phyloP scores from a whole-genome alignment of 2,113 vertebrate genomes.

The Chaenocephalus aceratus region DNA sequence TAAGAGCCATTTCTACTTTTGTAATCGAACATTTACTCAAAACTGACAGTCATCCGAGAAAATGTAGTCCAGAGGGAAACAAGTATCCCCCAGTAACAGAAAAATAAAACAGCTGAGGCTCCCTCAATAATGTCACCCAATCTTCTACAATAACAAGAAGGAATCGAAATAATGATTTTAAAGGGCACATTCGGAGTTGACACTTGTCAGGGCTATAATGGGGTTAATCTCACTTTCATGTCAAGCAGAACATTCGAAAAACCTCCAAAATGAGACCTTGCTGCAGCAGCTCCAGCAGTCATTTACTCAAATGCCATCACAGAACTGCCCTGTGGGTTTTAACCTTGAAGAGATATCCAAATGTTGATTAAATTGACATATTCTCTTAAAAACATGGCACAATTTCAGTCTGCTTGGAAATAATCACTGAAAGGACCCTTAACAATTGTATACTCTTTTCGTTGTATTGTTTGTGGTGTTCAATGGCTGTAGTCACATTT shows the following conservation, averaged over 20 bases:
- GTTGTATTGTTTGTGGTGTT: not conserved
- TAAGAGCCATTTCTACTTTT: slow-evolving; percentile 6
- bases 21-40: not conserved
- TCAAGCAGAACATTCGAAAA: slow-evolving; percentile 35
- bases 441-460: not conserved
- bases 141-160: not conserved
- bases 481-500: not conserved
- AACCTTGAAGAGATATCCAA: slow-evolving; percentile 2
- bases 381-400: slow-evolving; percentile 1
- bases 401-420: not conserved
- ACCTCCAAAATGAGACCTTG: slow-evolving; percentile 1
- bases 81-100: not conserved
- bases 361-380: slow-evolving; percentile 21
- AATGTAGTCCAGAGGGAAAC: slow-evolving; percentile 9
- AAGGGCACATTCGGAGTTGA: slow-evolving; percentile 14
- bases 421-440: not conserved
- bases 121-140: slow-evolving; percentile 13
- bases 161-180: slow-evolving; percentile 34
- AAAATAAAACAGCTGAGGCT: slow-evolving; percentile 9
- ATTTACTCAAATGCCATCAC: slow-evolving; percentile 14
- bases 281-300: slow-evolving; percentile 8
- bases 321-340: not conserved
- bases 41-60: not conserved
- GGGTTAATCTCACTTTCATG: slow-evolving; percentile 30
- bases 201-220: slow-evolving; percentile 5